A percentile compares a stretch with the other conserved stretches of the same genome.
Conservation (phyloP, 2,888 invertebrate genomes). For the Lasioglossum lativentre region DNA sequence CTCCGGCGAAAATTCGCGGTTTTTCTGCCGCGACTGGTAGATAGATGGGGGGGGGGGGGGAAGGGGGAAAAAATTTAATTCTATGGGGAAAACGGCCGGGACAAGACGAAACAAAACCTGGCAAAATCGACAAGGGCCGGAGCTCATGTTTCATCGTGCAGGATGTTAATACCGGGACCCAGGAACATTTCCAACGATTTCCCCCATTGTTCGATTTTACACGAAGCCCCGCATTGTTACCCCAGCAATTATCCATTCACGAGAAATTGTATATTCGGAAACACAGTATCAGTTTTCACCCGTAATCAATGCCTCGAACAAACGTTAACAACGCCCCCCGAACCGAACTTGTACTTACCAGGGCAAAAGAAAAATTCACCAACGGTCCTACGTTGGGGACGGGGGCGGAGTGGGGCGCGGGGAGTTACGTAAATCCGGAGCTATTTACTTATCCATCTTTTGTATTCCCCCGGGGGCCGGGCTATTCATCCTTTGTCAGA, state of each 20-base stretch:
- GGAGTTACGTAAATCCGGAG: conserved; percentile 62
- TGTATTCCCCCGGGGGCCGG: conserved; percentile 44
- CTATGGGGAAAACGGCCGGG: background rate
- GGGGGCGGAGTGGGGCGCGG: background rate
- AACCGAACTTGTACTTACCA: conserved; percentile 25
- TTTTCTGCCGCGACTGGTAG: background rate
- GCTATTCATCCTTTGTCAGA: conserved; percentile 64
- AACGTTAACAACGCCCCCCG: conserved; percentile 34
- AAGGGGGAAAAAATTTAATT: background rate
- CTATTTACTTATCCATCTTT: conserved; percentile 65
- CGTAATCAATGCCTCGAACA: conserved; percentile 32
- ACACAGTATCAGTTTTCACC: conserved; percentile 23
- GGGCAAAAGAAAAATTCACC: conserved; percentile 23
- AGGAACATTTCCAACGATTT: background rate
- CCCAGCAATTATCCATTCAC: background rate
- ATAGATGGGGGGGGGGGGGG: background rate
- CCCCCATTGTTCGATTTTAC: background rate
- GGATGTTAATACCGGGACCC: background rate
- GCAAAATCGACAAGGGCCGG: background rate
- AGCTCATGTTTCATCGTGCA: background rate
- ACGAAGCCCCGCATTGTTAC: background rate
- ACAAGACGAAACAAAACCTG: background rate
- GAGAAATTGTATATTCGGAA: background rate
- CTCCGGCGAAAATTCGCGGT: background rate
- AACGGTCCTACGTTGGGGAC: background rate